These are phyloP conservation scores for Setophaga kirtlandii DNA, from an alignment of 2,113 vertebrate species.

Conservation along the genomic window DNA sequence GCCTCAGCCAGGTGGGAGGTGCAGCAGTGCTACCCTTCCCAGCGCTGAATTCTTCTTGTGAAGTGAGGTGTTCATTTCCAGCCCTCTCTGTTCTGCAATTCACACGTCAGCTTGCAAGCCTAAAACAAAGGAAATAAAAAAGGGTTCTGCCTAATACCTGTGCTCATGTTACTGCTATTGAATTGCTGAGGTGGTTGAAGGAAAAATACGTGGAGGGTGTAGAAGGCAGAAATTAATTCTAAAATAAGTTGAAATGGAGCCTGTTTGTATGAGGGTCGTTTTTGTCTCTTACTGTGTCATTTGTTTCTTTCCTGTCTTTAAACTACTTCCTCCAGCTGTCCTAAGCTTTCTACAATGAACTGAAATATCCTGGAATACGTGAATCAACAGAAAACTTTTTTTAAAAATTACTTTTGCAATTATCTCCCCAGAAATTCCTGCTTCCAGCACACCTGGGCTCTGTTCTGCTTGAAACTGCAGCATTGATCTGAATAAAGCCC, in stretches of 20 bases:
- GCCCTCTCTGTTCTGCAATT: neutral
- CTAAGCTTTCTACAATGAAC: constrained; percentile 7
- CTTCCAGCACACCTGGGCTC: neutral
- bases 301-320: constrained; percentile 47
- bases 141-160: neutral
- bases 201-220: neutral
- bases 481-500: neutral
- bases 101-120: neutral
- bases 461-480: neutral
- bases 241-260: neutral
- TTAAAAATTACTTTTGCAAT: neutral
- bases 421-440: neutral
- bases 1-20: neutral
- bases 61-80: constrained; percentile 13
- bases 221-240: neutral
- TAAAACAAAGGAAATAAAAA: neutral
- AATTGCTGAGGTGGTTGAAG: neutral
- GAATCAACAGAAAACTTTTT: neutral
- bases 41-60: neutral
- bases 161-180: neutral
- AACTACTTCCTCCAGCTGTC: constrained; percentile 56
- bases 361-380: constrained; percentile 37
- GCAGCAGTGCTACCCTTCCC: neutral
- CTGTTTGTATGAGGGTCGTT: constrained; percentile 5
- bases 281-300: neutral